These are phyloP conservation scores for Euwallacea fornicatus DNA, from an alignment of 1,140 invertebrate species.

Conservation along the genomic window DNA sequence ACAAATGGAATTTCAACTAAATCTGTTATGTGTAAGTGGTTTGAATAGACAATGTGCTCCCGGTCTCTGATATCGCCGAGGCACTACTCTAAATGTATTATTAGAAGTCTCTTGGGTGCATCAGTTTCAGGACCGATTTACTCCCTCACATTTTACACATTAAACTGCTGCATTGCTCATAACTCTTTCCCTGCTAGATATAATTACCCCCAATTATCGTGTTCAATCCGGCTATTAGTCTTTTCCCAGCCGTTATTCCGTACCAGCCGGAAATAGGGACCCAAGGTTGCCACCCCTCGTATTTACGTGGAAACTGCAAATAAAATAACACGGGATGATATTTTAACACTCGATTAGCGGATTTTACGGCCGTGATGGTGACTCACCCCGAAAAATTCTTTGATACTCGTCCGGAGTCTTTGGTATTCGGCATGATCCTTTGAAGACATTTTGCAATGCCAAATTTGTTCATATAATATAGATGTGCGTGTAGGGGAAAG, in stretches of 20 bases:
- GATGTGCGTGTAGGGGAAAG: no score
- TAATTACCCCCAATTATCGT: conserved; percentile 30
- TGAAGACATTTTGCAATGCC: no score
- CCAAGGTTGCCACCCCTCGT: neutral
- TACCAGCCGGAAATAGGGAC: conserved; percentile 32
- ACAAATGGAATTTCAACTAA: neutral
- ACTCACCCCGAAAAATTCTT: neutral
- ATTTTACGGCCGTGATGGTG: neutral
- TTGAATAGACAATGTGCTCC: neutral
- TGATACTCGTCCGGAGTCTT: no score
- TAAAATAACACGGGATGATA: conserved; percentile 20
- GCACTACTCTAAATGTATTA: no score
- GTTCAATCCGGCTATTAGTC: conserved; percentile 28
- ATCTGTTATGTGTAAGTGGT: neutral
- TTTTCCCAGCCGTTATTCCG: conserved; percentile 28
- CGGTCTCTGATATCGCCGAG: neutral
- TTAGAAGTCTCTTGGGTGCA: no score
- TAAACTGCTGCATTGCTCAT: conserved; percentile 1
- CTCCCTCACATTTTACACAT: neutral
- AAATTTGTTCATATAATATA: no score
- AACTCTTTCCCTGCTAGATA: neutral
- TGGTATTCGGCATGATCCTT: no score
- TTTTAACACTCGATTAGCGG: conserved; percentile 18
- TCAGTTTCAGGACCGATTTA: no score
- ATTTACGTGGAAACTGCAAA: conserved; percentile 25